Evolutionary conservation across 2,888 invertebrate species (phyloP).

Genomic region (Syrphus vitripennis): DNA sequence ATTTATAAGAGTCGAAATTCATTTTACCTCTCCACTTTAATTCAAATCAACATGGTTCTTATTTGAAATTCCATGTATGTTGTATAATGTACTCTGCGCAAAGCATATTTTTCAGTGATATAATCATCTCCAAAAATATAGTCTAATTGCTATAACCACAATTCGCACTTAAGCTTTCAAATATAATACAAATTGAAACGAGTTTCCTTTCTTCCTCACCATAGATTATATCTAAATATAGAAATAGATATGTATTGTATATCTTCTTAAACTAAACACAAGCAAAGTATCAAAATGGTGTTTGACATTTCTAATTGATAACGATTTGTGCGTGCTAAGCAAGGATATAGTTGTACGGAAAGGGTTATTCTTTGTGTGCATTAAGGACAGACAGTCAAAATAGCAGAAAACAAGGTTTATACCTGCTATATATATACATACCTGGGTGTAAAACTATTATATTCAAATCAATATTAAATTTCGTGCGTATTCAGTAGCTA

Average conservation of each 20-base stretch:
- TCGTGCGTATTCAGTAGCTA: neutral
- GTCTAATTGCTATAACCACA: slow-evolving; percentile 33
- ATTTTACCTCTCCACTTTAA: neutral
- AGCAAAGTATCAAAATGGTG: slow-evolving; percentile 2
- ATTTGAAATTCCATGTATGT: neutral
- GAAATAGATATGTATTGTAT: neutral
- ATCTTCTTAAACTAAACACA: neutral
- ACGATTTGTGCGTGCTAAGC: slow-evolving; percentile 49
- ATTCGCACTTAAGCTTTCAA: slow-evolving; percentile 21
- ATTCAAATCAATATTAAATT: slow-evolving; percentile 65
- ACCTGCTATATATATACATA: neutral
- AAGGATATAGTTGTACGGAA: neutral
- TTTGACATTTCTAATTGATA: slow-evolving; percentile 47
- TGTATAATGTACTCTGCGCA: neutral
- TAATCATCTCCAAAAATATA: neutral
- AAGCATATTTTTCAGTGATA: neutral
- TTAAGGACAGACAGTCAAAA: neutral
- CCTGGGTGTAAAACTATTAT: slow-evolving; percentile 51
- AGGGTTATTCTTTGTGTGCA: neutral
- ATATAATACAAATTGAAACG: neutral
- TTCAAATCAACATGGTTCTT: neutral
- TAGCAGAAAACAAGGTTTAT: no score
- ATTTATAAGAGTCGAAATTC: neutral
- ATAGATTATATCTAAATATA: neutral
- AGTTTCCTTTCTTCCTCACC: neutral